A percentile compares a stretch with the other conserved stretches of the same genome.
Conservation (phyloP, 53 echinoderm and acorn worm genomes). For the Henricia sp. region DNA sequence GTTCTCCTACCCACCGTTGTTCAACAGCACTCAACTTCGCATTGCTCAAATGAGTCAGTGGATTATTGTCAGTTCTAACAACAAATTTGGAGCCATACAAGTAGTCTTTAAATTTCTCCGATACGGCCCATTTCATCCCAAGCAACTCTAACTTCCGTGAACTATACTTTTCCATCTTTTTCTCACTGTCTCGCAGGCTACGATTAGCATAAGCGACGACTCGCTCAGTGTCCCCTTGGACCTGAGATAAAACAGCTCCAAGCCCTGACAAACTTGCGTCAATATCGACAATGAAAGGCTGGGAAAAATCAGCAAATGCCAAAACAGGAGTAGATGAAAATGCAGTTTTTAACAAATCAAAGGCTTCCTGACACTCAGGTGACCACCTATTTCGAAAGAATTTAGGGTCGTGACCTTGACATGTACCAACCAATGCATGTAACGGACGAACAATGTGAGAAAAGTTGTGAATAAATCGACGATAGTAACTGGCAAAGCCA, state of each 20-base stretch:
- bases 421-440: neutral
- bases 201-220: no score
- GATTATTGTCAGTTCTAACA: no score
- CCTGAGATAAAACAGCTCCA: no score
- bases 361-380: neutral
- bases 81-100: no score
- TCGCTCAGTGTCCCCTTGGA: no score
- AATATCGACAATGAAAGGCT: no score
- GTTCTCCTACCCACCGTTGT: no score
- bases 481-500: no score
- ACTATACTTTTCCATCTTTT: neutral
- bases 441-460: neutral
- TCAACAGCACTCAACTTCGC: neutral
- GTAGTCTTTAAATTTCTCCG: no score
- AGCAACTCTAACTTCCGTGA: neutral
- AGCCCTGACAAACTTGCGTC: no score
- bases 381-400: neutral
- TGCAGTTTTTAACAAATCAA: neutral
- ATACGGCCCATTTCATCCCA: no score
- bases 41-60: neutral
- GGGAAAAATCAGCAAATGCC: neutral
- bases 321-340: neutral
- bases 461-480: neutral
- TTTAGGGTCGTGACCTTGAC: neutral
- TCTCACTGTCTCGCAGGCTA: no score